Evolutionary conservation across 2,113 vertebrate genomes (phyloP).

Genomic region (Spea multiplicata): DNA sequence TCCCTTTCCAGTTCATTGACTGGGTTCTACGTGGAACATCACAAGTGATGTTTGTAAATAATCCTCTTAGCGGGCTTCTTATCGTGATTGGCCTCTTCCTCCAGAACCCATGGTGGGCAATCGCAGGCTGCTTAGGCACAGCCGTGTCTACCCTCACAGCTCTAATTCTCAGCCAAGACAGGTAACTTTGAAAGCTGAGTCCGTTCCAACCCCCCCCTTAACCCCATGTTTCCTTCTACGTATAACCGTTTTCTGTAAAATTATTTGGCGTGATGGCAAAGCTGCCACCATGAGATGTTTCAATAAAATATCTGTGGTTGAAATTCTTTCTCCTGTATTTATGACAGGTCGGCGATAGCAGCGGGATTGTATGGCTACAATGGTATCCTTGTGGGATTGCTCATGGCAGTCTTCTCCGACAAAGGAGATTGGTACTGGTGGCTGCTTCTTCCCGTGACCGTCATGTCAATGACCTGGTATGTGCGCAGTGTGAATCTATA

Average conservation of each 20-base stretch:
- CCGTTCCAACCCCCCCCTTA: too few species aligned
- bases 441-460: constrained; percentile 82
- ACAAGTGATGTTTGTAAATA: constrained; percentile 97
- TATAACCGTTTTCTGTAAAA: too few species aligned
- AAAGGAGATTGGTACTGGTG: constrained; percentile 91
- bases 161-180: constrained; percentile 83
- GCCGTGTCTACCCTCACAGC: constrained; percentile 83
- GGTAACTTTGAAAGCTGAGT: constrained; percentile 58
- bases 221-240: too few species aligned
- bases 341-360: constrained; percentile 78
- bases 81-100: constrained; percentile 81
- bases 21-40: constrained; percentile 90
- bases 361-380: constrained; percentile 91
- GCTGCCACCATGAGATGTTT: too few species aligned
- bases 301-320: too few species aligned
- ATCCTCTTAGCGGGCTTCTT: constrained; percentile 85
- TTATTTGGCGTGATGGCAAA: too few species aligned
- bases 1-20: constrained; percentile 81
- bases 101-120: constrained; percentile 92
- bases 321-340: background rate
- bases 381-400: constrained; percentile 85
- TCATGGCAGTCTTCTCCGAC: constrained; percentile 87
- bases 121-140: constrained; percentile 84
- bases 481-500: constrained; percentile 42
- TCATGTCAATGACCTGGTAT: constrained; percentile 92